A percentile compares a stretch with the other conserved stretches of the same genome.
Conservation (phyloP, 2,113 vertebrate genomes). For the Corydoras sp. region DNA sequence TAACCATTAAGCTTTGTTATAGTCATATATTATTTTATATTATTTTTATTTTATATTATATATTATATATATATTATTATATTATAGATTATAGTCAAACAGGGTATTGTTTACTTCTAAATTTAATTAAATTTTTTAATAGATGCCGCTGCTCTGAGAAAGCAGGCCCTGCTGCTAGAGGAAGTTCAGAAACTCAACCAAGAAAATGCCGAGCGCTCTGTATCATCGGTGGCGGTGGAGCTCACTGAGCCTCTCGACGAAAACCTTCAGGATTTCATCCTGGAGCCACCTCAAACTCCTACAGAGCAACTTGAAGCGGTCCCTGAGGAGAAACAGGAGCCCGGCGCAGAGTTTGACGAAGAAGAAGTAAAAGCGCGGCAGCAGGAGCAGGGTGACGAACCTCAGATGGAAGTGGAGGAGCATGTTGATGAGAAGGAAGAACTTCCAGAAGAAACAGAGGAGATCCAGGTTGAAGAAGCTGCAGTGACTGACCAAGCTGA, state of each 20-base stretch:
- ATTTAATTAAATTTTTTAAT: background rate
- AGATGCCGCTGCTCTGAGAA: slow-evolving; percentile 66
- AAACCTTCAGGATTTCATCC: slow-evolving; percentile 44
- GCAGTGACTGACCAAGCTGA: slow-evolving; percentile 31
- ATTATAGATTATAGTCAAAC: too few relatives aligned
- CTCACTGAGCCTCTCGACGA: slow-evolving; percentile 13
- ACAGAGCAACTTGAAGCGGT: slow-evolving; percentile 9
- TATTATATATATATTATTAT: too few relatives aligned
- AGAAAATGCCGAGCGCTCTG: slow-evolving; percentile 73
- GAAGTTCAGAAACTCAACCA: slow-evolving; percentile 76
- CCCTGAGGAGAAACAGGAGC: slow-evolving; percentile 14
- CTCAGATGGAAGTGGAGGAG: background rate
- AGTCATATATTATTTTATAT: too few relatives aligned
- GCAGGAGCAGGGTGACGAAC: slow-evolving; percentile 12
- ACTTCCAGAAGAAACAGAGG: slow-evolving; percentile 13
- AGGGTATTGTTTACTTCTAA: too few relatives aligned
- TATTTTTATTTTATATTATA: too few relatives aligned
- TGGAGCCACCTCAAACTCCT: slow-evolving; percentile 41
- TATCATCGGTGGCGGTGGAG: slow-evolving; percentile 40
- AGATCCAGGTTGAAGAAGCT: slow-evolving; percentile 16
- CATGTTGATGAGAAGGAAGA: slow-evolving; percentile 15
- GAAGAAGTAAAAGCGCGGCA: slow-evolving; percentile 28
- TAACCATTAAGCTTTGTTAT: too few relatives aligned
- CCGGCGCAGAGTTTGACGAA: background rate
- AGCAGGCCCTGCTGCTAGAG: slow-evolving; percentile 62